Evolutionary conservation across 2,797 vertebrate species (phyloP).

Genomic region (Pseudochirops corinnae): DNA sequence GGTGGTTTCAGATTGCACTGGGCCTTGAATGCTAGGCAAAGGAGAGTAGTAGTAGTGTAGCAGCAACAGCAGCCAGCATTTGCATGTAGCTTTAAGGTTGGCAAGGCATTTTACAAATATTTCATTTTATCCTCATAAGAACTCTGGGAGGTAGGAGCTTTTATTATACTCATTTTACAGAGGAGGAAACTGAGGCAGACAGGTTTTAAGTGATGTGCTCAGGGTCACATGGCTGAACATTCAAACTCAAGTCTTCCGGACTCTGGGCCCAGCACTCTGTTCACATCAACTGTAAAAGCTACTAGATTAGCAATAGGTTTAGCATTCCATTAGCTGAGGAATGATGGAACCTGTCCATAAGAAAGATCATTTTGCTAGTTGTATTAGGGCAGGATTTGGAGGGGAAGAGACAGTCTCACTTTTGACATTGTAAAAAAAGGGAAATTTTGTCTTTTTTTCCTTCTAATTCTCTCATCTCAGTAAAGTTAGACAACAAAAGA

Average conservation of each 20-base stretch:
- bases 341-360: neutral
- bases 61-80: neutral
- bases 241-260: neutral
- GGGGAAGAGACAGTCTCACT: conserved; percentile 18
- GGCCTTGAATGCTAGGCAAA: neutral
- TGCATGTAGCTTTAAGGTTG: neutral
- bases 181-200: neutral
- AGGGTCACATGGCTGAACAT: neutral
- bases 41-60: neutral
- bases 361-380: neutral
- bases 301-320: neutral
- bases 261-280: neutral
- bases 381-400: neutral
- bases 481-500: conserved; percentile 69
- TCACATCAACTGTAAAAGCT: neutral
- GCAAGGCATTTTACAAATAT: neutral
- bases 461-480: conserved; percentile 56
- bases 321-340: neutral
- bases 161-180: neutral
- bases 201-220: neutral
- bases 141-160: neutral
- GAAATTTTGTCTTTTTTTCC: conserved; percentile 57
- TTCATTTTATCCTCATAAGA: neutral
- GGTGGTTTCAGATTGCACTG: neutral
- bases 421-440: conserved; percentile 68